Percentiles rank a stretch among this genome's conserved stretches.
Conservation (phyloP, 2,797 vertebrate species). For the Microhierax caerulescens region DNA sequence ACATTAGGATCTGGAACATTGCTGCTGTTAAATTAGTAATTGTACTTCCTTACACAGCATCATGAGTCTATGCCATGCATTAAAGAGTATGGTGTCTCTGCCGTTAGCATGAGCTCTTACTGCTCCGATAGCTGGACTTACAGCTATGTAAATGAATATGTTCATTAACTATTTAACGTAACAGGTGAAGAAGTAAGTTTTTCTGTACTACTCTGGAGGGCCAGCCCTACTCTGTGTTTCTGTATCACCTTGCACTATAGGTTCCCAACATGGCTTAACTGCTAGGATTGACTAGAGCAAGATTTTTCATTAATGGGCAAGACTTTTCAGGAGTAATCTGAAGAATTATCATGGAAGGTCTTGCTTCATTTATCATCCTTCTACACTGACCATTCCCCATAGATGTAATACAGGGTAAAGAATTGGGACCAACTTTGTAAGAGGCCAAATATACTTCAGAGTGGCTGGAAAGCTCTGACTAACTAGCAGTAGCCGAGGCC, state of each 20-base stretch:
- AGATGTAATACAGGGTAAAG: neutral
- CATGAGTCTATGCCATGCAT: neutral
- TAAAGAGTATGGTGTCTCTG: neutral
- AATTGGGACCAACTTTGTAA: neutral
- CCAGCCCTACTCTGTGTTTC: neutral
- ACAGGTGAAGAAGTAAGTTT: neutral
- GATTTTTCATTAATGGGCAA: neutral
- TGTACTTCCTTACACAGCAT: neutral
- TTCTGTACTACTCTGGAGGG: neutral
- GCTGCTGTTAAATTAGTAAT: neutral
- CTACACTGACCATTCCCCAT: neutral
- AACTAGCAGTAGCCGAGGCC: neutral
- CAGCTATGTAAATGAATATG: neutral
- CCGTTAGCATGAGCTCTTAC: neutral
- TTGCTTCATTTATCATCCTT: neutral
- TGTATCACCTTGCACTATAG: neutral
- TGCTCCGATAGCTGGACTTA: neutral
- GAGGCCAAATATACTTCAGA: neutral
- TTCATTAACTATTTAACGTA: neutral
- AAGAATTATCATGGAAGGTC: neutral
- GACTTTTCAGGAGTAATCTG: neutral
- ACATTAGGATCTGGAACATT: neutral
- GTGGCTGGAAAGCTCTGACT: neutral
- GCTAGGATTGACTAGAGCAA: neutral
- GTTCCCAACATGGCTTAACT: neutral